Conservation (phyloP, 2,888 invertebrate genomes). For the Dynastes maya region DNA sequence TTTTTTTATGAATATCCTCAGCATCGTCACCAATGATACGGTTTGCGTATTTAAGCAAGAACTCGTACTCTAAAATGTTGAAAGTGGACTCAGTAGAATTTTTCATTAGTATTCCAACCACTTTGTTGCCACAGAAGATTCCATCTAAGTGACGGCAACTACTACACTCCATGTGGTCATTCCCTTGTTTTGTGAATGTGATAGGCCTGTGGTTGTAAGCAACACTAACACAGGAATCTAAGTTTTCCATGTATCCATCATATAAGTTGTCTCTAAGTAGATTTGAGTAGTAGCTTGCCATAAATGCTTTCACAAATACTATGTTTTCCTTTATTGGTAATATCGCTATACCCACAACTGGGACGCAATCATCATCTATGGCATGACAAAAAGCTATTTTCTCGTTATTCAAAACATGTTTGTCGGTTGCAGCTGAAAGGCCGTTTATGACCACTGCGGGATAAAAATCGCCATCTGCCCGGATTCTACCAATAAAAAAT, state of each 20-base stretch:
- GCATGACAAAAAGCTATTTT: not conserved
- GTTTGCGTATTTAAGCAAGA: no score
- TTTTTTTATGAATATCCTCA: no score
- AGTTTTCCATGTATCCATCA: not conserved
- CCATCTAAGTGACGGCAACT: not conserved
- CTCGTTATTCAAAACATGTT: not conserved
- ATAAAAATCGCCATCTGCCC: not conserved
- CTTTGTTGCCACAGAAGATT: not conserved
- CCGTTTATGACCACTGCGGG: not conserved
- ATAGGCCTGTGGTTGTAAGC: not conserved
- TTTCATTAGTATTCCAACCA: not conserved
- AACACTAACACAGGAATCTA: not conserved
- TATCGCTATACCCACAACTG: not conserved
- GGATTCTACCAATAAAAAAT: constrained; percentile 6
- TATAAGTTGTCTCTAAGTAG: not conserved
- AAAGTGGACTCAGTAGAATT: constrained; percentile 51
- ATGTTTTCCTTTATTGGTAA: not conserved
- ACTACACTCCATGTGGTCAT: not conserved
- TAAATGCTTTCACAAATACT: not conserved
- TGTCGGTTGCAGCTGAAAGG: not conserved
- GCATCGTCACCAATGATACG: no score
- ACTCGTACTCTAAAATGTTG: no score
- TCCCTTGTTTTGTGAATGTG: not conserved
- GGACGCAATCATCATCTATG: constrained; percentile 1
- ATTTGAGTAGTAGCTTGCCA: not conserved